Evolutionary conservation across 2,113 vertebrate genomes (phyloP), one percentile per base, ranked within the genome.

Genomic region (Phodopus roborovskii): DNA sequence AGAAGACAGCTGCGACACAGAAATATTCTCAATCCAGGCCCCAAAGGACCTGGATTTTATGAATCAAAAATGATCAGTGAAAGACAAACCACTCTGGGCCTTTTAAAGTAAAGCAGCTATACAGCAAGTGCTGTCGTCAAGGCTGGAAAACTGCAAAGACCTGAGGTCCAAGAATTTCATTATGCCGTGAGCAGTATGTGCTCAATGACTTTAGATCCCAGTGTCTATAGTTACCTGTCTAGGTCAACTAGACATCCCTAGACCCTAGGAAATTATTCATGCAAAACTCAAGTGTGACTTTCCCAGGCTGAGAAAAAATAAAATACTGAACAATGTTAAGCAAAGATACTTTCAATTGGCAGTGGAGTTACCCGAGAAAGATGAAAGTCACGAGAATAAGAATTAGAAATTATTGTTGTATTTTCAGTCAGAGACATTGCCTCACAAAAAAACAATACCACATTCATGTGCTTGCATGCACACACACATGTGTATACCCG

Each of bases 91-190:
- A 33, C 9, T 20, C 60, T 89, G 88, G 62, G 15, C 45, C n/a
- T 87, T 53, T 92, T 95, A 26, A 87, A 56, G n/a, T 53, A 66
- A 89, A 78, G 56, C 33, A 73, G 58, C 19, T 68, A 30, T 26
- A 68, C 26, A 74, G 42, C 8, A 45, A 45, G 45, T 45, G 5
- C 62, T 94, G 48, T 87, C 70, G 24, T 42, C 66, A 83, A 42
- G 68, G 39, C 5, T 60, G 22, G 78, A 66, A 94, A 96, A 96
- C 48, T 24, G 74, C 62, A 58, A 95, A 88, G 42, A 89, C 62
- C 2, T n/a, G 89, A 84, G 50, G 75, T 26, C 91, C 82, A 62
- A 94, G 33, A 56, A 74, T 84, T 88, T 88, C 50, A 75, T 78
- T 68, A 70, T 33, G 73, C 39, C 24, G 48, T 68, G 56, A 89